A percentile compares a stretch with the other conserved stretches of the same genome.
phyloP scores from a whole-genome alignment of 2,888 invertebrate genomes.

The Cactoblastis cactorum region DNA sequence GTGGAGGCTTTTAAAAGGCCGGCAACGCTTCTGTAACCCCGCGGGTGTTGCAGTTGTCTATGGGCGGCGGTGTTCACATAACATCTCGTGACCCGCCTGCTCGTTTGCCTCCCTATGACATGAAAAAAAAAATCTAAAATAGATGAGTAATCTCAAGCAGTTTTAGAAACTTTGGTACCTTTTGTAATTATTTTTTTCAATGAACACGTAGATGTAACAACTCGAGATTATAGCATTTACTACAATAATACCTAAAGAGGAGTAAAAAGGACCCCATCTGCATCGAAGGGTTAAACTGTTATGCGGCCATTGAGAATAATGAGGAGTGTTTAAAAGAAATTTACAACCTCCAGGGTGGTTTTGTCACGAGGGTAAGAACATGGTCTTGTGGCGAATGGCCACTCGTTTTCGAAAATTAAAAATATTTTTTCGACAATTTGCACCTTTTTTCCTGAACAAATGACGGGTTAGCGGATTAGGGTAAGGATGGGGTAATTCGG shows the following conservation, averaged over 20 bases:
- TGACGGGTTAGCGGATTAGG: slow-evolving; percentile 6
- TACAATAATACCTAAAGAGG: slow-evolving; percentile 24
- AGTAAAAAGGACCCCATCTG: slow-evolving; percentile 58
- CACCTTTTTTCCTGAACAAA: slow-evolving; percentile 9
- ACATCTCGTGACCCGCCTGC: too few relatives aligned
- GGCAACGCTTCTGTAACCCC: too few relatives aligned
- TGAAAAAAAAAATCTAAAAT: too few relatives aligned
- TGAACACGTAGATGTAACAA: too few relatives aligned
- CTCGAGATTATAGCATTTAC: slow-evolving; percentile 20
- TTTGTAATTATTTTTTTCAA: too few relatives aligned
- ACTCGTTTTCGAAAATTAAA: slow-evolving; percentile 11
- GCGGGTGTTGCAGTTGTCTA: too few relatives aligned
- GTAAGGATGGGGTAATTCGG: background rate
- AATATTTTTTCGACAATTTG: slow-evolving; percentile 6
- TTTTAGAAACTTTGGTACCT: too few relatives aligned
- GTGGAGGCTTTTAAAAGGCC: too few relatives aligned
- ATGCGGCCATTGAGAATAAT: slow-evolving; percentile 71
- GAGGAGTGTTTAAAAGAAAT: slow-evolving; percentile 70
- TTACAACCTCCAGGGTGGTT: slow-evolving; percentile 51
- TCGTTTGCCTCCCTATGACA: too few relatives aligned
- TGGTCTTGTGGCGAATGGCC: slow-evolving; percentile 10
- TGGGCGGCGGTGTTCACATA: too few relatives aligned
- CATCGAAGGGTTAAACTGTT: slow-evolving; percentile 68
- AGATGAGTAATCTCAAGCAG: too few relatives aligned
- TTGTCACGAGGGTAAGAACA: slow-evolving; percentile 25